Evolutionary conservation across 1,140 invertebrate species (phyloP), one percentile per base, ranked within the genome.

Genomic region (Pogonognathellus flavescens): DNA sequence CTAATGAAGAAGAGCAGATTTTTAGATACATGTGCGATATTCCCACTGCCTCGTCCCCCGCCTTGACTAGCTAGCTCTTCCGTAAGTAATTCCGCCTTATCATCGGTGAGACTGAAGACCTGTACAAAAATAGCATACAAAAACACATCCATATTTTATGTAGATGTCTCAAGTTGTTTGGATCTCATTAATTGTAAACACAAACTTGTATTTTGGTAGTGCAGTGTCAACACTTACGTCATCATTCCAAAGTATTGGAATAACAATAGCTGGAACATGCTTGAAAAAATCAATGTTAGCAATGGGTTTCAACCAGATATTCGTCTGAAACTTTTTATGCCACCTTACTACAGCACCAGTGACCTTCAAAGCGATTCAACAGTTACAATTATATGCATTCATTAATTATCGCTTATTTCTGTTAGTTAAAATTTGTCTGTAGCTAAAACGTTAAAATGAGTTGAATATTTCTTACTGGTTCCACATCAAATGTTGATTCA

Each of bases 241-340:
- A 62, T 87, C 60, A 72, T 87, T 87, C 86, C 86, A 87, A 5
- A 87, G 50, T 13, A 87, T 52, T 16, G 86, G 86, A n/a, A 87
- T 25, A 31, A 87, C 76, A 41, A 85, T 83, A 13, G 55, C 3
- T 7, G 53, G 18, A 0, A 72, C 31, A 20, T 87, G 85, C 25
- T 80, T 82, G 31, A 87, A 87, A 22, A 80, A 82, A 55, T 85
- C 80, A 52, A 87, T 62, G 8, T 82, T 72, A 10, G 59, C 8
- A 11, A 84, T 22, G 6, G 80, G 84, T 31, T 85, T 81, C 8
- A 87, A n/a, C 60, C 76, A 66, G 20, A 87, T 59, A 41, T 87
- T 87, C 62, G 81, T 85, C 41, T 87, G 86, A 49, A 76, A 85
- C 50, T 82, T 57, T 52, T 82, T 82, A 13, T 25, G 9, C 20